Evolutionary conservation across 1,140 invertebrate species (phyloP), one percentile per base, ranked within the genome.

Genomic region (Protaetia brevitarsis): DNA sequence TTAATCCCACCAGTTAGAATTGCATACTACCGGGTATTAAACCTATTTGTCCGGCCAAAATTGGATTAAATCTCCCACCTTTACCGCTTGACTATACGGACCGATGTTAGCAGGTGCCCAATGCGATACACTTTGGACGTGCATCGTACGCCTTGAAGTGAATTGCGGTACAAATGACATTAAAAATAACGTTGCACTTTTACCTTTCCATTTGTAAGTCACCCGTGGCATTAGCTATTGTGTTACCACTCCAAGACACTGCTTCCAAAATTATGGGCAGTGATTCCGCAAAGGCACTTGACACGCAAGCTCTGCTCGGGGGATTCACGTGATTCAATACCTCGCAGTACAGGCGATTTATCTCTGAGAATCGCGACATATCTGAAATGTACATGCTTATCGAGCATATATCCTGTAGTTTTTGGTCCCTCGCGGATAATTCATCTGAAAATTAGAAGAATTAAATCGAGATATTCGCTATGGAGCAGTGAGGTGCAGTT

Each of bases 101-200:
- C 95, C 95, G 71, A 98, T 96, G 76, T 95, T 96, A 37, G 94
- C 93, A 3, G 95, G 94, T 3, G 95, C 94, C 95, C 95, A 97
- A 80, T 97, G 93, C 21, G 94, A 97, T 65, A 97, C 88, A 58
- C 93, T 90, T 79, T 97, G 95, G 26, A 97, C 94, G 79, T 97
- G 94, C 90, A 97, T 92, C 7, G 89, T 91, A 41, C 88, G 83
- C 71, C 87, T 84, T 31, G 65, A 71, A 68, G 63, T 58, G 57
- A 59, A 57, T 65, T 13, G n/a, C n/a, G 4, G 23, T 45, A 45
- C 16, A 19, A 3, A 37, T 11, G 16, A 10, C 3, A 3, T 45
- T 5, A 1, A 21, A 8, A 21, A 21, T 19, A 45, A 45, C 6
- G 11, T 7, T 41, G 10, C n/a, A 23, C 73, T 77, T 70, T 78